Percentiles rank a stretch among this genome's conserved stretches.
Evolutionary conservation across 2,113 vertebrate genomes (phyloP).

Genomic region (Daboia siamensis): DNA sequence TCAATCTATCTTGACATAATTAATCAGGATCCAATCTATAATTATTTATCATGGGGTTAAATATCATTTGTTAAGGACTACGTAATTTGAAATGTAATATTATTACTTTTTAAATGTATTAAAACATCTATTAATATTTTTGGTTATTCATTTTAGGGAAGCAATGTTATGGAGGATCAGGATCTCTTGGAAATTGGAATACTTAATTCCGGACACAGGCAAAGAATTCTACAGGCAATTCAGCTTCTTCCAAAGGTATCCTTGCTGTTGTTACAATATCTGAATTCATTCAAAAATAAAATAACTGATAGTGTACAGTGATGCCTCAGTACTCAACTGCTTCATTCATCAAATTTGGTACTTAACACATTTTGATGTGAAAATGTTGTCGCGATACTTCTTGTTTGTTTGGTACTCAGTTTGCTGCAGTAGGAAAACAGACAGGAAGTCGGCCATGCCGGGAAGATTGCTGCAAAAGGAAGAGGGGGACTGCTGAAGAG

Average conservation of each 20-base stretch:
- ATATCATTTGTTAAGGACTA: neutral
- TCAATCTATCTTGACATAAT: neutral
- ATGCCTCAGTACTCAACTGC: neutral
- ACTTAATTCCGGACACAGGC: conserved; percentile 95
- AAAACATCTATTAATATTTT: conserved; percentile 27
- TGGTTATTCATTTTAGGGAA: conserved; percentile 78
- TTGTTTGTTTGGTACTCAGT: neutral
- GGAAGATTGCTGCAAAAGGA: neutral
- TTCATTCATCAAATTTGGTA: neutral
- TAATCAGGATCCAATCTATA: conserved; percentile 23
- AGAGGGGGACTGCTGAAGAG: neutral
- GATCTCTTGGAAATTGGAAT: conserved; percentile 97
- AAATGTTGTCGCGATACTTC: neutral
- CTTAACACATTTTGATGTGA: neutral
- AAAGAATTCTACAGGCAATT: conserved; percentile 96
- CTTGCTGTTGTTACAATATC: conserved; percentile 1
- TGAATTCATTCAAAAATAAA: neutral
- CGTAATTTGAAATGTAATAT: conserved; percentile 26
- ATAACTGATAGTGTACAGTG: neutral
- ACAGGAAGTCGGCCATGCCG: neutral
- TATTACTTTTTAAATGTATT: conserved; percentile 36
- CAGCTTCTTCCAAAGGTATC: conserved; percentile 93
- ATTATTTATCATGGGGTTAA: conserved; percentile 19
- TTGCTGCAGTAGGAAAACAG: neutral
- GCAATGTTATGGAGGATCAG: conserved; percentile 97